phyloP scores from a whole-genome alignment of 2,113 vertebrate genomes.

The Rhinopomastus cyanomelas region DNA sequence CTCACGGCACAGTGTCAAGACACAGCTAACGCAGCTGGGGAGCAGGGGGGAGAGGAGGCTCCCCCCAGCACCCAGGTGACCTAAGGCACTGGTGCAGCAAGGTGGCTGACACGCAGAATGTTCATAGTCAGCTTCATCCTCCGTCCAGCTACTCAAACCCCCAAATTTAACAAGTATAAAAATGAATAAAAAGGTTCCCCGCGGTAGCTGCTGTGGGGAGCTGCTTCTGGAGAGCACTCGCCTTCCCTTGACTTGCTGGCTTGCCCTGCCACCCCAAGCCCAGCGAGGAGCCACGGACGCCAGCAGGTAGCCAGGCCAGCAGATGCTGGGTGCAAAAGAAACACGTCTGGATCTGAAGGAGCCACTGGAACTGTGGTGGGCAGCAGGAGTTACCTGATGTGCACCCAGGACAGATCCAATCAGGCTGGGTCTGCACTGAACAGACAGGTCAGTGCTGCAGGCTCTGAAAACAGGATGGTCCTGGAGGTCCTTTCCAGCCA shows the following conservation, averaged over 20 bases:
- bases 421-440: not conserved
- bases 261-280: constrained; percentile 9
- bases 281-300: not conserved
- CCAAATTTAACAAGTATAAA: not conserved
- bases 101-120: not conserved
- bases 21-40: not conserved
- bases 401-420: not conserved
- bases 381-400: not conserved
- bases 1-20: not conserved
- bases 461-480: not conserved
- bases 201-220: not conserved
- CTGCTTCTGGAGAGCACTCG: not conserved
- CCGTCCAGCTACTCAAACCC: not conserved
- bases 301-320: not conserved
- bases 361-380: not conserved
- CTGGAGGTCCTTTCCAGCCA: too few species aligned
- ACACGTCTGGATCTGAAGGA: not conserved
- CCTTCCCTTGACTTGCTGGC: not conserved
- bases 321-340: not conserved
- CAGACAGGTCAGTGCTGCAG: not conserved
- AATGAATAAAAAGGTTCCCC: not conserved
- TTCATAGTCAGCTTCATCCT: not conserved
- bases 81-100: not conserved
- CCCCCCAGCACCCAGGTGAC: not conserved
- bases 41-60: not conserved